Evolutionary conservation across 2,888 invertebrate genomes (phyloP).

Genomic region (Gerris lacustris): DNA sequence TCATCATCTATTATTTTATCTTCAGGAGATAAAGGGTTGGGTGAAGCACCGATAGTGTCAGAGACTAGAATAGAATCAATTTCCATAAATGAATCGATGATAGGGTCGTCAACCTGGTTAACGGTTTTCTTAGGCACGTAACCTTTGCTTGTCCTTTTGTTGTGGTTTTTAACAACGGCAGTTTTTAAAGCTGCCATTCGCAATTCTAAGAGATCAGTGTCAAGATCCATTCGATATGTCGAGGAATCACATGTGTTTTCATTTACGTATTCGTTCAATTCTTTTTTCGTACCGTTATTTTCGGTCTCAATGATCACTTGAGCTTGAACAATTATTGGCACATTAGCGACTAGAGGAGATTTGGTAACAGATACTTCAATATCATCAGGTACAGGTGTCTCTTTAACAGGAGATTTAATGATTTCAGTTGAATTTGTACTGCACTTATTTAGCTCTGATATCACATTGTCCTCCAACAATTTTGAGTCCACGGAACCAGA

Average conservation of each 20-base stretch:
- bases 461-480: slow-evolving; percentile 13
- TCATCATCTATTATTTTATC: too few species aligned
- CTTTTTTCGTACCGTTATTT: neutral
- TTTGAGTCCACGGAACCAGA: slow-evolving; percentile 19
- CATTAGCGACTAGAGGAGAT: too few species aligned
- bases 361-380: too few species aligned
- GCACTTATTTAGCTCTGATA: neutral
- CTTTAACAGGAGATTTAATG: too few species aligned
- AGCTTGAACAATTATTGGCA: neutral
- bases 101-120: neutral
- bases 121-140: slow-evolving; percentile 7
- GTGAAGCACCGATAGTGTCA: neutral
- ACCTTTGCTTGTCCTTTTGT: slow-evolving; percentile 14
- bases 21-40: too few species aligned
- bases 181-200: slow-evolving; percentile 23
- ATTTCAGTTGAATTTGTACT: too few species aligned
- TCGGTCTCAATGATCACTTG: neutral
- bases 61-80: neutral
- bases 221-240: slow-evolving; percentile 17
- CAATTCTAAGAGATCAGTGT: slow-evolving; percentile 20
- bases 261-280: neutral
- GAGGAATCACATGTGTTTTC: neutral
- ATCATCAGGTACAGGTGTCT: too few species aligned
- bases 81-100: neutral
- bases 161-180: slow-evolving; percentile 22